Evolutionary conservation across 1,140 invertebrate genomes (phyloP).

Genomic region (Linepithema humile): DNA sequence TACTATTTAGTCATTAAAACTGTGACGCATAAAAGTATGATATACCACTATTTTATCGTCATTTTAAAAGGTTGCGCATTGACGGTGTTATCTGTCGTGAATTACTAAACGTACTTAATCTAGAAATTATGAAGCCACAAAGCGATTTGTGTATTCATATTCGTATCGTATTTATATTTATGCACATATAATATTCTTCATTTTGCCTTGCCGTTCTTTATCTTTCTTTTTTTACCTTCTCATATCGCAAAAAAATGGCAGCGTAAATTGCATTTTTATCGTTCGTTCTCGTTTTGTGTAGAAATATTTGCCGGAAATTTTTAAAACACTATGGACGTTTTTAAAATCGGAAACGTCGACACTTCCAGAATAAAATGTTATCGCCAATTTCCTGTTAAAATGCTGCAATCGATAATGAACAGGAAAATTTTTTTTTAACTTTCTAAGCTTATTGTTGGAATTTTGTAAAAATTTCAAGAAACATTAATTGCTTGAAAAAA

Average conservation of each 20-base stretch:
- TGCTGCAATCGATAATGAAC: background rate
- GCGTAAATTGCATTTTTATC: background rate
- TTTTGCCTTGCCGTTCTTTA: background rate
- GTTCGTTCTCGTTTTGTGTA: background rate
- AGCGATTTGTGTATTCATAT: background rate
- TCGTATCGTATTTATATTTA: background rate
- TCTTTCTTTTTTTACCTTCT: constrained; percentile 6
- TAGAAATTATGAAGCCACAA: no score
- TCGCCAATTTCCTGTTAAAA: constrained; percentile 5
- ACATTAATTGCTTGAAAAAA: background rate
- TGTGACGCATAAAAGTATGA: no score
- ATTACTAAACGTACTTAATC: no score
- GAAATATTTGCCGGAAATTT: constrained; percentile 18
- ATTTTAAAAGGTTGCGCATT: no score
- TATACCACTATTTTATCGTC: no score
- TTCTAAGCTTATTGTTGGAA: no score
- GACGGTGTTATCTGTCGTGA: no score
- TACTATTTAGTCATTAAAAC: no score
- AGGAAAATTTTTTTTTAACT: no score
- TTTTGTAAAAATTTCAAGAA: no score
- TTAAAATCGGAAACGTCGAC: background rate
- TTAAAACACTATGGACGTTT: constrained; percentile 16
- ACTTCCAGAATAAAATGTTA: constrained; percentile 9
- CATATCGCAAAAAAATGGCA: background rate
- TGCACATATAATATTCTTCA: background rate